Conservation (phyloP, 2,797 vertebrate genomes). For the Poecilia wingei region DNA sequence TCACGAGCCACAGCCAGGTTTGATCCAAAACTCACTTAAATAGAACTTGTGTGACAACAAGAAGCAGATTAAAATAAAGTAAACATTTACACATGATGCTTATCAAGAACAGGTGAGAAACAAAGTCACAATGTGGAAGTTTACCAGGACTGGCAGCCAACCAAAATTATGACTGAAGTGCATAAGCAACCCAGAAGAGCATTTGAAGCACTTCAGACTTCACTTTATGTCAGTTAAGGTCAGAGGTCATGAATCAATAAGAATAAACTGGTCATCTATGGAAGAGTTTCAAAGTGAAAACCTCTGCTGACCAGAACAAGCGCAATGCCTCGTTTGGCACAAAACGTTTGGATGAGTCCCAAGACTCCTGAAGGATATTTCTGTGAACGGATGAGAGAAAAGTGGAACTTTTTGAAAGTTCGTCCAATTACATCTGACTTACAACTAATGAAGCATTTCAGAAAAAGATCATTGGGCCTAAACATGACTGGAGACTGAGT, state of each 20-base stretch:
- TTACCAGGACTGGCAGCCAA: not conserved
- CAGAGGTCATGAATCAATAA: not conserved
- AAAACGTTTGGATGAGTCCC: not conserved
- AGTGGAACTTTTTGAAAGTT: not conserved
- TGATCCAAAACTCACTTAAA: not conserved
- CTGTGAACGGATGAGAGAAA: not conserved
- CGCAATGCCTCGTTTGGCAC: not conserved
- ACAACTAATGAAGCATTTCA: not conserved
- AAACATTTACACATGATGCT: not conserved
- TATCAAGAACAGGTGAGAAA: not conserved
- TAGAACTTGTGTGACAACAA: not conserved
- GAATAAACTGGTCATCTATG: not conserved
- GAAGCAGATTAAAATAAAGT: not conserved
- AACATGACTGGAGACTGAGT: not conserved
- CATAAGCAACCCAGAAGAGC: not conserved
- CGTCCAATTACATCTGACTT: not conserved
- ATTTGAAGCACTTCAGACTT: not conserved
- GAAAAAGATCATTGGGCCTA: not conserved
- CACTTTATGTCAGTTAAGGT: not conserved
- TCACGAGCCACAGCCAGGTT: not conserved
- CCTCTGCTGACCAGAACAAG: not conserved
- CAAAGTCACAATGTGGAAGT: not conserved
- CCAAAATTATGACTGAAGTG: not conserved
- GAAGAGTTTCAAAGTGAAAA: not conserved
- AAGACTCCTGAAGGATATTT: not conserved